Evolutionary conservation across 2,113 vertebrate species (phyloP), one percentile per base, ranked within the genome.

Genomic region (Takifugu flavidus): DNA sequence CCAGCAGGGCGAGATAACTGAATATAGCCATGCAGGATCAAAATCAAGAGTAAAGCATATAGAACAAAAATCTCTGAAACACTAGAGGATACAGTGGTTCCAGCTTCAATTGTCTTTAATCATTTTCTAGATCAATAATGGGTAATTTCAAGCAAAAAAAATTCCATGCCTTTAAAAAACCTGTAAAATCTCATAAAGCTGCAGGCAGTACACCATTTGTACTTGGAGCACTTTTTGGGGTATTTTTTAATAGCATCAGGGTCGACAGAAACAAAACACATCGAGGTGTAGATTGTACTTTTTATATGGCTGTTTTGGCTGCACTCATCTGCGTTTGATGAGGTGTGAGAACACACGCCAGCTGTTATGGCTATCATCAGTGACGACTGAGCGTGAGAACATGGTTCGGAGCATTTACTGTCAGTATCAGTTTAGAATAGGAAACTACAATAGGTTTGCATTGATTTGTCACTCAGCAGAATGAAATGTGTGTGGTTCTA

Each of bases 231-330:
- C 0, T 7, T 62, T 20, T 28, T 42, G 8, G 31, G 46, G 66
- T 13, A 34, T 59, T 61, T 56, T 58, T 42, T 46, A 44, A 51
- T 59, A 47, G 25, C 49, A 60, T 42, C 58, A 49, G 76, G 65
- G 71, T 14, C 62, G 69, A 62, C 64, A 59, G 29, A 46, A 8
- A 20, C 45, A 11, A 39, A n/a, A 28, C 49, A 50, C 67, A 66
- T 31, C 7, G 57, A 72, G 57, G 72, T 46, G 28, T 25, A 13
- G 8, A 12, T n/a, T 52, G 49, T 72, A 61, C 61, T 72, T 49
- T 67, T 75, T 75, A 74, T 73, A 27, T 8, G 26, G 54, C 53
- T 84, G 81, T 84, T 86, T 76, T 72, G 78, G 6, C 83, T 84
- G 49, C 62, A 81, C 54, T 75, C 65, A 65, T 53, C 51, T 46